phyloP scores from a whole-genome alignment of 2,113 vertebrate genomes.

The Bos indicus region DNA sequence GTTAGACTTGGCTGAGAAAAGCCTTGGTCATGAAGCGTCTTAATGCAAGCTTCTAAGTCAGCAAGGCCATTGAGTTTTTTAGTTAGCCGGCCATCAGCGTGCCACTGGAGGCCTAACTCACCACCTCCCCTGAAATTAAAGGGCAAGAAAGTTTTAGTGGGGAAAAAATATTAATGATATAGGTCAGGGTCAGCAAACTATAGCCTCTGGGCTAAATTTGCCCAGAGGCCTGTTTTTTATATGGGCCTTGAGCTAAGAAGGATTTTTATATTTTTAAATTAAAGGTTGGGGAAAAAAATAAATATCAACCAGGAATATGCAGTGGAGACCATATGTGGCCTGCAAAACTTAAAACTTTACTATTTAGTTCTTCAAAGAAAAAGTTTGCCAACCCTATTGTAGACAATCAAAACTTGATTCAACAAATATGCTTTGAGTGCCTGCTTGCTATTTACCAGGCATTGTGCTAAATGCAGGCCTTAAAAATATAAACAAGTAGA shows the following conservation, averaged over 20 bases:
- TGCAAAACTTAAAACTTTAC: not conserved
- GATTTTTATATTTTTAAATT: conserved; percentile 32
- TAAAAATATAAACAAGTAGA: not conserved
- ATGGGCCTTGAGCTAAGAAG: not conserved
- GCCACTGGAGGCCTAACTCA: conserved; percentile 92
- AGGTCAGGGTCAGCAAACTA: not conserved
- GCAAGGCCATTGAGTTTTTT: conserved; percentile 89
- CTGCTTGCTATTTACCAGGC: not conserved
- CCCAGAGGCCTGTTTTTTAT: not conserved
- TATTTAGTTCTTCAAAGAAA: not conserved
- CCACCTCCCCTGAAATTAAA: conserved; percentile 90
- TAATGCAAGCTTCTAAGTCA: conserved; percentile 90
- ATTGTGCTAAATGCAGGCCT: not conserved
- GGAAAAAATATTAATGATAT: not conserved
- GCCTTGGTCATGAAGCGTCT: conserved; percentile 84
- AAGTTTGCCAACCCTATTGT: not conserved
- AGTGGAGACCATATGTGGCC: not conserved
- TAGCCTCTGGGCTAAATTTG: not conserved
- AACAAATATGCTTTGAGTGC: not conserved
- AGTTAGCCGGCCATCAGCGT: conserved; percentile 84
- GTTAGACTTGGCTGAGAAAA: conserved; percentile 88
- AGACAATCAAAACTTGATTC: not conserved
- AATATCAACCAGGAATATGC: not conserved
- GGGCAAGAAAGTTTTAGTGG: conserved; percentile 33
- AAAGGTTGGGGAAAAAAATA: not conserved